A percentile compares a stretch with the other conserved stretches of the same genome.
phyloP scores from a whole-genome alignment of 2,888 invertebrate species.

The Philaethria dido region DNA sequence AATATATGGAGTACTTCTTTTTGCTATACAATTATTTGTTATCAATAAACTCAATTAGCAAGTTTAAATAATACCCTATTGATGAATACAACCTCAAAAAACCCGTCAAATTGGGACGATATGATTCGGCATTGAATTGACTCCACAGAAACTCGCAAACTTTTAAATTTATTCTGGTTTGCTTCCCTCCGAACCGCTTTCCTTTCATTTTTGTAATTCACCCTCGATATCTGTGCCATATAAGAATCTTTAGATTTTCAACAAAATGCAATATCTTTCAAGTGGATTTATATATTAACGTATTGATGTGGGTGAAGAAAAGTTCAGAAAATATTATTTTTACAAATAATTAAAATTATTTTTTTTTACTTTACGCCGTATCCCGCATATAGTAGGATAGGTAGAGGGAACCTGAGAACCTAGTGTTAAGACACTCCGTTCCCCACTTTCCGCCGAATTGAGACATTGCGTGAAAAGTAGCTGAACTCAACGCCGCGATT shows the following conservation, averaged over 20 bases:
- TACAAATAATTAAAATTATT: too few species aligned
- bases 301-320: too few species aligned
- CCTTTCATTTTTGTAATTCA: slow-evolving; percentile 47
- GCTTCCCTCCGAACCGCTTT: slow-evolving; percentile 43
- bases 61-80: slow-evolving; percentile 34
- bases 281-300: slow-evolving; percentile 19
- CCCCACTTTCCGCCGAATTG: too few species aligned
- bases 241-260: slow-evolving; percentile 29
- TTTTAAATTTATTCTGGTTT: slow-evolving; percentile 50
- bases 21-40: slow-evolving; percentile 7
- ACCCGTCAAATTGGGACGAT: slow-evolving; percentile 45
- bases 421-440: too few species aligned
- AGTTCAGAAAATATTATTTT: too few species aligned
- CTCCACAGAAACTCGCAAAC: slow-evolving; percentile 44
- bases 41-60: slow-evolving; percentile 29
- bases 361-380: too few species aligned
- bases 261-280: slow-evolving; percentile 31
- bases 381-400: too few species aligned
- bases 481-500: too few species aligned
- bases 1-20: slow-evolving; percentile 1
- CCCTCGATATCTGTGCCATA: slow-evolving; percentile 37
- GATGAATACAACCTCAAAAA: slow-evolving; percentile 31
- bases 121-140: slow-evolving; percentile 50
- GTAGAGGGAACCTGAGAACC: too few species aligned
- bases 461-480: too few species aligned